phyloP scores from a whole-genome alignment of 1,140 invertebrate genomes.

The Argopecten irradians region DNA sequence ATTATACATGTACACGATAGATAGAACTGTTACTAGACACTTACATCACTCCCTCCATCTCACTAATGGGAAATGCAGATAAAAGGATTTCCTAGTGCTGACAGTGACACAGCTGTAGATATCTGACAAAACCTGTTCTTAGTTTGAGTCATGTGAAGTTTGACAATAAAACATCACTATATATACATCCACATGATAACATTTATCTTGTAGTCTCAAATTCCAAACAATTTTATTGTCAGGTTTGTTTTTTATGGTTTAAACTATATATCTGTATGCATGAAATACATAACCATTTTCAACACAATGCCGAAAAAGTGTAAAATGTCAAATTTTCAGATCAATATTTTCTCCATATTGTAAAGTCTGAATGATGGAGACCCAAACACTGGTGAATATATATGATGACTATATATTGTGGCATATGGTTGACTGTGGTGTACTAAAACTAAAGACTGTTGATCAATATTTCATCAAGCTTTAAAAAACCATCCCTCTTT shows the following conservation, averaged over 20 bases:
- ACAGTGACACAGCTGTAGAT: not conserved
- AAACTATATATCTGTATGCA: not conserved
- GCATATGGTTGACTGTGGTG: not conserved
- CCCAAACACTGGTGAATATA: not conserved
- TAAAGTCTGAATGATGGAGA: not conserved
- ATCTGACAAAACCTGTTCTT: not conserved
- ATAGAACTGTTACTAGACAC: no score
- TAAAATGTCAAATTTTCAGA: not conserved
- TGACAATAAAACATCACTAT: not conserved
- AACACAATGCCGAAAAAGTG: not conserved
- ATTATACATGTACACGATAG: no score
- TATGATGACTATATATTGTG: not conserved
- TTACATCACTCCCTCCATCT: not conserved
- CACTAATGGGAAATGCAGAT: not conserved
- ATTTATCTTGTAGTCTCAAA: not conserved
- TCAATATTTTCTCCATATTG: not conserved
- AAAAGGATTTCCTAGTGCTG: no score
- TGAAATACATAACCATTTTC: not conserved
- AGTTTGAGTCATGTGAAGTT: not conserved
- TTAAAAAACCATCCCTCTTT: not conserved
- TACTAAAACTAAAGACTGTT: not conserved
- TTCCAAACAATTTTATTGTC: not conserved
- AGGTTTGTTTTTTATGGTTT: not conserved
- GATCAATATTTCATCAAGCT: constrained; percentile 2
- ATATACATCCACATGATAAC: no score